Conservation (phyloP, 2,888 invertebrate species). For the Lasioglossum figueresi region DNA sequence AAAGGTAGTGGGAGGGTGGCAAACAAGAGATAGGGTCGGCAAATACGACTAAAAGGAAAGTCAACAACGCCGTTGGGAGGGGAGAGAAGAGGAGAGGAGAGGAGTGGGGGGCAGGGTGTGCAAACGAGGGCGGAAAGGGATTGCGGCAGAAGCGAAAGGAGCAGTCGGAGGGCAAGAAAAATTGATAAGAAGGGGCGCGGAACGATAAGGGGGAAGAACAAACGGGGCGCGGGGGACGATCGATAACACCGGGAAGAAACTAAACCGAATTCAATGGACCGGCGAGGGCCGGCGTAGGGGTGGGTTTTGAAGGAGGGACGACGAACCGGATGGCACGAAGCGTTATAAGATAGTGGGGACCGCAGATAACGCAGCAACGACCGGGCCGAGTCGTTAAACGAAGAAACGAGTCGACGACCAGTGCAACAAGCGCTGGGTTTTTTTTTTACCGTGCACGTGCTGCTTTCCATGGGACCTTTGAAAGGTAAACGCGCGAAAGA, state of each 20-base stretch:
- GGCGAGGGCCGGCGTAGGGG: not conserved
- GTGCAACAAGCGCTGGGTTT: constrained; percentile 10
- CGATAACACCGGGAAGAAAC: constrained; percentile 40
- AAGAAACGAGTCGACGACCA: constrained; percentile 35
- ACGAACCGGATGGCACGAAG: not conserved
- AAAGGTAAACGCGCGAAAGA: constrained; percentile 49
- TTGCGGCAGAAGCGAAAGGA: constrained; percentile 8
- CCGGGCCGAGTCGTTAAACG: constrained; percentile 25
- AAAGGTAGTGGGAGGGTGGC: not conserved
- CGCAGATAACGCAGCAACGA: constrained; percentile 35
- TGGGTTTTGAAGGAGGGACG: constrained; percentile 9
- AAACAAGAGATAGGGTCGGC: constrained; percentile 35
- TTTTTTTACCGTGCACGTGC: constrained; percentile 55
- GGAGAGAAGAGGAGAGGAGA: too few relatives aligned
- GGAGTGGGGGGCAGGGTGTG: not conserved
- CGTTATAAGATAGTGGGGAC: constrained; percentile 2
- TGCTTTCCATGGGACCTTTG: constrained; percentile 57
- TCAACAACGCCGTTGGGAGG: constrained; percentile 30
- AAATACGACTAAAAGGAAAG: constrained; percentile 49
- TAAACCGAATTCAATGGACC: constrained; percentile 48
- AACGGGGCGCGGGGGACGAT: constrained; percentile 24
- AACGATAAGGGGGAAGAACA: constrained; percentile 36
- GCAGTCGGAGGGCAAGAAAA: constrained; percentile 5
- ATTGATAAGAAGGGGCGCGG: constrained; percentile 41
- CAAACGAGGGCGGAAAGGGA: constrained; percentile 36